Conservation (phyloP, 2,113 vertebrate species). For the Misgurnus mizolepis region DNA sequence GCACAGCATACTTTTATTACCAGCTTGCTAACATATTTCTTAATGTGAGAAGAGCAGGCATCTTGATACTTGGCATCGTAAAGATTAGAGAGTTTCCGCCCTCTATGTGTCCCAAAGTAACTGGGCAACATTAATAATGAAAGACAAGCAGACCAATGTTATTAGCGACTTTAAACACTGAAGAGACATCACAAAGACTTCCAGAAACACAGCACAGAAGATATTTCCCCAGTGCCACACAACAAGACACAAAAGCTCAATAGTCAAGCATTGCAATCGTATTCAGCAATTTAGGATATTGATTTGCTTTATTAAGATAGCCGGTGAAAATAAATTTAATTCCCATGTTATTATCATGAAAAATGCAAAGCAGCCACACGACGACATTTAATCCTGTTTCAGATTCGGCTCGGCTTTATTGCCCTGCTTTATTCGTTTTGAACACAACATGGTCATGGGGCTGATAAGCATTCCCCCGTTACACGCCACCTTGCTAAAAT, state of each 20-base stretch:
- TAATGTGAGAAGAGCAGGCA: conserved; percentile 24
- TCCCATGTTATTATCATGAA: conserved; percentile 23
- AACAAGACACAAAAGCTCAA: conserved; percentile 33
- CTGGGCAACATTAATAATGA: conserved; percentile 52
- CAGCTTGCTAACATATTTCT: conserved; percentile 40
- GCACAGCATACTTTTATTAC: conserved; percentile 46
- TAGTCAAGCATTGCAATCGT: conserved; percentile 39
- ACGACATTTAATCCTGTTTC: conserved; percentile 6
- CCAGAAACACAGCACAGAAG: conserved; percentile 21
- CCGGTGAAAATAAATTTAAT: conserved; percentile 30
- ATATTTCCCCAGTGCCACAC: conserved; percentile 48
- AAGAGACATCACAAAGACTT: conserved; percentile 45
- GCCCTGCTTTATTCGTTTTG: neutral
- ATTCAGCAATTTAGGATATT: conserved; percentile 35
- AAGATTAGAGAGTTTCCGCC: conserved; percentile 45
- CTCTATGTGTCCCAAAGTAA: conserved; percentile 40
- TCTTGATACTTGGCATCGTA: conserved; percentile 42
- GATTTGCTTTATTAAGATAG: conserved; percentile 47
- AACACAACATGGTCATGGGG: neutral
- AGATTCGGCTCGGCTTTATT: conserved; percentile 16
- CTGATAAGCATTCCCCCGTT: neutral
- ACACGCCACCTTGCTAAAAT: neutral
- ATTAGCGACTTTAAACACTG: conserved; percentile 46
- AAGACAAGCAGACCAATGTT: conserved; percentile 46
- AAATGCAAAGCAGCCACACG: conserved; percentile 11